Percentiles rank a stretch among this genome's conserved stretches.
Evolutionary conservation across 1,140 invertebrate species (phyloP).

Genomic region (Calliopsis andreniformis): DNA sequence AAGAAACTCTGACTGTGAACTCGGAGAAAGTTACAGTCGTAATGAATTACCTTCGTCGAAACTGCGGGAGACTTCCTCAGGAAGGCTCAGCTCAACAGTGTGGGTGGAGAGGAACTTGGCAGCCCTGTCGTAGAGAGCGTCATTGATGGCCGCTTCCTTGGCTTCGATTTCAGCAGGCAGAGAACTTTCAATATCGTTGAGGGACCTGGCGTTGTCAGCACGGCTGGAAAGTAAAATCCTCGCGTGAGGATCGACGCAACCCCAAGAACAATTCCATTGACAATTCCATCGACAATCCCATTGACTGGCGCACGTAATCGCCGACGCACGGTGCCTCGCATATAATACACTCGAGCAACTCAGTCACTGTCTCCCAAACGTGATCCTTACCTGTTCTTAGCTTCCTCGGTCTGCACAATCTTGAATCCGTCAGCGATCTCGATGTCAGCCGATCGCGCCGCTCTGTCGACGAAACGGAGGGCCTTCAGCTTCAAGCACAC

Average conservation of each 20-base stretch:
- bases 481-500: slow-evolving; percentile 87
- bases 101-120: slow-evolving; percentile 89
- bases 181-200: slow-evolving; percentile 81
- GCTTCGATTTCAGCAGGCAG: slow-evolving; percentile 86
- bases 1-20: no score
- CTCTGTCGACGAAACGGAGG: slow-evolving; percentile 76
- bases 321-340: not conserved
- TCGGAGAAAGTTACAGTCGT: no score
- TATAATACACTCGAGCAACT: not conserved
- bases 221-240: slow-evolving; percentile 71
- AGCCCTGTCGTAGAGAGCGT: slow-evolving; percentile 87
- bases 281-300: no score
- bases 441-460: slow-evolving; percentile 79
- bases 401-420: slow-evolving; percentile 85
- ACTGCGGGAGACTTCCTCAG: slow-evolving; percentile 84
- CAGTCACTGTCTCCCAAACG: slow-evolving; percentile 23
- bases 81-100: slow-evolving; percentile 89
- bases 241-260: not conserved
- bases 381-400: slow-evolving; percentile 75
- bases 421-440: slow-evolving; percentile 86
- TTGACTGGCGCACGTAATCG: no score
- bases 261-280: no score
- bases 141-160: slow-evolving; percentile 88
- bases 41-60: slow-evolving; percentile 80
- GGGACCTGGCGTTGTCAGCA: slow-evolving; percentile 80